Evolutionary conservation across 2,113 vertebrate species (phyloP).

Genomic region (Anolis sagrei): DNA sequence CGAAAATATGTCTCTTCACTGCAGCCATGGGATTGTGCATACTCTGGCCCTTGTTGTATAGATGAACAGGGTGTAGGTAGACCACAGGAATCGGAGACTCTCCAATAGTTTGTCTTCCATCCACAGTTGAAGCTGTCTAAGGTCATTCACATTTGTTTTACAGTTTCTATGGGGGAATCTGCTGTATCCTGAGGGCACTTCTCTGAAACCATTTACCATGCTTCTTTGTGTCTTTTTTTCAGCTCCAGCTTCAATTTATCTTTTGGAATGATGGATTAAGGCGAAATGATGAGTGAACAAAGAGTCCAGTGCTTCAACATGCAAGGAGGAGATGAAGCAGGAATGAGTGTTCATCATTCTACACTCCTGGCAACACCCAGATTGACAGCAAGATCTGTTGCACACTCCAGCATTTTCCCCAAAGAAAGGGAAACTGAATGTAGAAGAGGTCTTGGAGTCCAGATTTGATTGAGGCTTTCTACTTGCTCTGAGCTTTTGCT

Average conservation of each 20-base stretch:
- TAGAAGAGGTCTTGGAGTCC: slow-evolving; percentile 33
- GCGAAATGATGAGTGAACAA: slow-evolving; percentile 46
- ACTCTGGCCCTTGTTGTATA: not conserved
- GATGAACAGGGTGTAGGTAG: not conserved
- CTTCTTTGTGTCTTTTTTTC: slow-evolving; percentile 49
- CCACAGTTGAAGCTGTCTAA: not conserved
- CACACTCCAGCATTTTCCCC: slow-evolving; percentile 33
- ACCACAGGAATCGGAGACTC: not conserved
- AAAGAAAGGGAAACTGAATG: slow-evolving; percentile 35
- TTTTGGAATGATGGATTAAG: slow-evolving; percentile 59
- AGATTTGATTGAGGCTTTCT: slow-evolving; percentile 14
- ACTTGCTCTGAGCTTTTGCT: slow-evolving; percentile 36
- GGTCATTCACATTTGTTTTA: not conserved
- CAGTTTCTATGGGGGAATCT: not conserved
- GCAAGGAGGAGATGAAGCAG: slow-evolving; percentile 29
- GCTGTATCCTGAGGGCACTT: slow-evolving; percentile 13
- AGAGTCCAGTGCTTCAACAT: slow-evolving; percentile 5
- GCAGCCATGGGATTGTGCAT: not conserved
- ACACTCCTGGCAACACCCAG: slow-evolving; percentile 43
- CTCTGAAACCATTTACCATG: not conserved
- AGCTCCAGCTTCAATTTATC: slow-evolving; percentile 60
- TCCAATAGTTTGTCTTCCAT: not conserved
- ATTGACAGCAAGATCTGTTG: slow-evolving; percentile 53
- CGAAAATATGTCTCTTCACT: not conserved
- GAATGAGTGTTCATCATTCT: slow-evolving; percentile 44